Evolutionary conservation across 1,140 invertebrate species (phyloP).

Genomic region (Calosoma granatense): DNA sequence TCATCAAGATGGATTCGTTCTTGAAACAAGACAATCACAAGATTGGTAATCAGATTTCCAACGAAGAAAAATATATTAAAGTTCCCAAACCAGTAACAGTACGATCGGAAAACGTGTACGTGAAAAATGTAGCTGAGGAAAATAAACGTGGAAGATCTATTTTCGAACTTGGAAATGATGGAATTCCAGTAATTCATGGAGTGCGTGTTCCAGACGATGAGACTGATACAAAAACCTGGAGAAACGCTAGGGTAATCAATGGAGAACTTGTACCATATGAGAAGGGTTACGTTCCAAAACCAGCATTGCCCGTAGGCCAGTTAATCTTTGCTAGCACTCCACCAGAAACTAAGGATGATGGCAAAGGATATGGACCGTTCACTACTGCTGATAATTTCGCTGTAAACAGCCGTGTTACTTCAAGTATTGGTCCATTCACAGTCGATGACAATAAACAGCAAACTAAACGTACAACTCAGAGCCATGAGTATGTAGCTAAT

Average conservation of each 20-base stretch:
- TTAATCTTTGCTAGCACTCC: constrained; percentile 37
- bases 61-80: constrained; percentile 15
- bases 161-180: constrained; percentile 51
- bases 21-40: not conserved
- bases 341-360: constrained; percentile 18
- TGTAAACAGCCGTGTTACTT: not conserved
- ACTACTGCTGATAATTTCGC: constrained; percentile 30
- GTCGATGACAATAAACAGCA: constrained; percentile 30
- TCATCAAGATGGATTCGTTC: not conserved
- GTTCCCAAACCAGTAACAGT: constrained; percentile 57
- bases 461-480: constrained; percentile 30
- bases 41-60: not conserved
- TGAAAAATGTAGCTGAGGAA: constrained; percentile 42
- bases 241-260: constrained; percentile 78
- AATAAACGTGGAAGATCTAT: constrained; percentile 39
- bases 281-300: constrained; percentile 50
- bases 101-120: constrained; percentile 46
- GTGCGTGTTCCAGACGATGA: constrained; percentile 72
- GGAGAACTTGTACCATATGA: constrained; percentile 61
- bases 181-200: constrained; percentile 68
- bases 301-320: constrained; percentile 43
- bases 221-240: constrained; percentile 65
- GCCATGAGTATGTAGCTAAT: constrained; percentile 31
- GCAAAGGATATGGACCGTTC: constrained; percentile 27
- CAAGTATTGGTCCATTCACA: constrained; percentile 24